A percentile compares a stretch with the other conserved stretches of the same genome.
Evolutionary conservation across 2,113 vertebrate species (phyloP).

Genomic region (Myotis yumanensis): DNA sequence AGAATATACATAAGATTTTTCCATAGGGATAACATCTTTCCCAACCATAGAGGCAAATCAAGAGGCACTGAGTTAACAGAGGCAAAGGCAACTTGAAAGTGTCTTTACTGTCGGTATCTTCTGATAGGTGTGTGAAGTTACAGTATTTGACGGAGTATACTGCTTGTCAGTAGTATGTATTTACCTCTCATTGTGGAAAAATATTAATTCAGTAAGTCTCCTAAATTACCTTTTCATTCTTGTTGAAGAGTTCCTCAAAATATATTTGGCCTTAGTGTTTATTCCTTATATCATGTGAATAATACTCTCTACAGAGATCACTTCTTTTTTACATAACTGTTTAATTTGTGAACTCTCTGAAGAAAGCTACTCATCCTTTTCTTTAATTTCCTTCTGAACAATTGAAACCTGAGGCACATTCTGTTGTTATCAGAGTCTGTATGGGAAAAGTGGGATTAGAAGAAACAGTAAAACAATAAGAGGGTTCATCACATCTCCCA

Average conservation of each 20-base stretch:
- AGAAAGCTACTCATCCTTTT: slow-evolving; percentile 57
- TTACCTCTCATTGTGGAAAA: background rate
- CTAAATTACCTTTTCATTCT: slow-evolving; percentile 7
- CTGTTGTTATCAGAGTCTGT: slow-evolving; percentile 5
- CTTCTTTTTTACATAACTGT: background rate
- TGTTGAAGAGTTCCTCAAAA: slow-evolving; percentile 8
- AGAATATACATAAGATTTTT: background rate
- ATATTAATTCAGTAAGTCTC: slow-evolving; percentile 9
- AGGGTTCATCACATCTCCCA: slow-evolving; percentile 14
- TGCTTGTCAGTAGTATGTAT: background rate
- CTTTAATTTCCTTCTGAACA: slow-evolving; percentile 56
- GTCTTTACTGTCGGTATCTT: background rate
- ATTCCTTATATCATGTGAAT: background rate
- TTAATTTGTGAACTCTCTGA: slow-evolving; percentile 35
- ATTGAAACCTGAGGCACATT: slow-evolving; percentile 45
- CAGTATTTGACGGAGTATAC: too few species aligned
- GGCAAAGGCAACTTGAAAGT: too few species aligned
- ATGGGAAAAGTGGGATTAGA: background rate
- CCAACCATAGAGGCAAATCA: background rate
- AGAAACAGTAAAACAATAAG: slow-evolving; percentile 17
- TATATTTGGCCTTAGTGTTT: slow-evolving; percentile 31
- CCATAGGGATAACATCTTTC: background rate
- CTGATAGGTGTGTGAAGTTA: background rate
- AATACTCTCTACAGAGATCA: slow-evolving; percentile 39
- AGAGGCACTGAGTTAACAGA: too few species aligned